These are phyloP conservation scores for Amphilophus citrinellus DNA, from an alignment of 2,113 vertebrate species.

Conservation along the genomic window DNA sequence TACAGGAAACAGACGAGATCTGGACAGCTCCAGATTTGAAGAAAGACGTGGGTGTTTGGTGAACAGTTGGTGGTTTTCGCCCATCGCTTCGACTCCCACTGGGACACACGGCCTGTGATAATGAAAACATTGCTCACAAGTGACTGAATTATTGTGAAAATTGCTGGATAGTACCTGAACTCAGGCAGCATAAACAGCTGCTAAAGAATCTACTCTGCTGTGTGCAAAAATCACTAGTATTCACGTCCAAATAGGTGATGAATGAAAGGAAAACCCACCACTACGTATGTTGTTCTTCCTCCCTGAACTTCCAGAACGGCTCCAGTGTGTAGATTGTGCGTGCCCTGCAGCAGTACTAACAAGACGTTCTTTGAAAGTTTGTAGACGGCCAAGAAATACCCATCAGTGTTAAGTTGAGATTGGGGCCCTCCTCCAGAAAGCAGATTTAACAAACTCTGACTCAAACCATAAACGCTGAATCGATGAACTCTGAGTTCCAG, in stretches of 20 bases:
- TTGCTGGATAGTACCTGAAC: neutral
- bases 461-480: no score
- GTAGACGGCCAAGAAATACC: neutral
- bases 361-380: neutral
- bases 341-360: neutral
- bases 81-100: conserved; percentile 36
- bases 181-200: neutral
- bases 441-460: neutral
- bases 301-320: neutral
- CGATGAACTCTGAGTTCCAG: neutral
- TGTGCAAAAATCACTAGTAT: neutral
- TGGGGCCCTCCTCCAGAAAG: neutral
- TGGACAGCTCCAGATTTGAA: conserved; percentile 20
- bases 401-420: neutral
- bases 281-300: neutral
- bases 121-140: conserved; percentile 21
- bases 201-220: neutral
- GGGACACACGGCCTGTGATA: conserved; percentile 19
- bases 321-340: neutral
- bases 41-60: conserved; percentile 49
- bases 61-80: conserved; percentile 43
- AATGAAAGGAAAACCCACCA: neutral
- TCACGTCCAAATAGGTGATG: neutral
- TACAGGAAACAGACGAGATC: conserved; percentile 34
- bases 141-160: neutral